Conservation (phyloP, 2,113 vertebrate genomes). For the Melanostigma gelatinosum region DNA sequence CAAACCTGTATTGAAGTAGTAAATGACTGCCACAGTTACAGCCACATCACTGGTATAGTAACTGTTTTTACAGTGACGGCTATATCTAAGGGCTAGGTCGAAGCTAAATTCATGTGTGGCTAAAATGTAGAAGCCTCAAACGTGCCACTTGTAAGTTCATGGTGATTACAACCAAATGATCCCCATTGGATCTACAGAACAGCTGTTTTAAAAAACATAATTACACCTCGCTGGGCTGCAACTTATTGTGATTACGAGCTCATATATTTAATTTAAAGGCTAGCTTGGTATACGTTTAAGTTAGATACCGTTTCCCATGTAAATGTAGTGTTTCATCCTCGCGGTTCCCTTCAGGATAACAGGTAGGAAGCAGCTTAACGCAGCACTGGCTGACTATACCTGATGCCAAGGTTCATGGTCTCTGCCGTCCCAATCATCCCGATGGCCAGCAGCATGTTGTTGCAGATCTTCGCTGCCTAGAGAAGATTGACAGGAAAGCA, state of each 20-base stretch:
- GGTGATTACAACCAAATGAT: not conserved
- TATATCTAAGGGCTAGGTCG: slow-evolving; percentile 32
- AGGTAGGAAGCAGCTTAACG: not conserved
- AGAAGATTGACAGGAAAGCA: slow-evolving; percentile 46
- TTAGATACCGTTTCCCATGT: not conserved
- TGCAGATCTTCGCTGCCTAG: slow-evolving; percentile 96
- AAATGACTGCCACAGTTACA: slow-evolving; percentile 41
- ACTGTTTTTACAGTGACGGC: slow-evolving; percentile 42
- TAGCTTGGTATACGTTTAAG: not conserved
- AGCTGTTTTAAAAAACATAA: not conserved
- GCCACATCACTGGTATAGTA: slow-evolving; percentile 35
- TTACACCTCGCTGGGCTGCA: not conserved
- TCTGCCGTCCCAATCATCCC: slow-evolving; percentile 97
- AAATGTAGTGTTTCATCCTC: not conserved
- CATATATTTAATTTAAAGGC: not conserved
- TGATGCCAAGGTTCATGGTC: slow-evolving; percentile 97
- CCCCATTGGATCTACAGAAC: not conserved
- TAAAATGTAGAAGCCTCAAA: slow-evolving; percentile 17
- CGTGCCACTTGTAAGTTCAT: not conserved
- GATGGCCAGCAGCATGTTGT: slow-evolving; percentile 96
- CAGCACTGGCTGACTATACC: slow-evolving; percentile 77
- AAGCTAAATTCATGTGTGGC: not conserved
- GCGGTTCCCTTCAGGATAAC: not conserved
- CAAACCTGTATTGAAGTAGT: slow-evolving; percentile 32
- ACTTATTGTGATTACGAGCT: not conserved